Conservation (phyloP, 2,888 invertebrate genomes). For the Acanthosepion lycidas region DNA sequence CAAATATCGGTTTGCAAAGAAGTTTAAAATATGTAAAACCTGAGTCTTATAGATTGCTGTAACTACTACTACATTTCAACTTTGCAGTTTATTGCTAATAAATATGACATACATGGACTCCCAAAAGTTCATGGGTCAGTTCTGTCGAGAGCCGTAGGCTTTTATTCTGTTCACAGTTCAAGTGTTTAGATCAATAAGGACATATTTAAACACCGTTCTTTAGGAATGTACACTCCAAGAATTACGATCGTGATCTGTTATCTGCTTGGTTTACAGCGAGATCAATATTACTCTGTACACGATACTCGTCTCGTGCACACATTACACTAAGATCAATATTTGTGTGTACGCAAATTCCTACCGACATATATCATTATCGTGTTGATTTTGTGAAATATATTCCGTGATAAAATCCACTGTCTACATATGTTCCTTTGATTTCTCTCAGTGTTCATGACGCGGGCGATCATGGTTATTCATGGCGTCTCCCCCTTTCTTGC, state of each 20-base stretch:
- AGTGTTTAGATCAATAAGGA: not conserved
- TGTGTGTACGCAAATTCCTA: not conserved
- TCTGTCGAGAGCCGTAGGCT: not conserved
- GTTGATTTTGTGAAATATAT: not conserved
- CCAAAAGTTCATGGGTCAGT: not conserved
- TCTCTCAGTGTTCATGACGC: no score
- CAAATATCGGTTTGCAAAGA: no score
- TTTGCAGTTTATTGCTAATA: not conserved
- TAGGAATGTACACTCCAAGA: not conserved
- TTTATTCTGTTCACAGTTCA: not conserved
- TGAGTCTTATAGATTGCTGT: no score
- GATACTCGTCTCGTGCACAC: not conserved
- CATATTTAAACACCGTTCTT: not conserved
- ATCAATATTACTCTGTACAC: not conserved
- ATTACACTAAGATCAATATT: not conserved
- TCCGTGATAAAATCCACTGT: not conserved
- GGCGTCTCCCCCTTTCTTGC: no score
- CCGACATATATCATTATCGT: not conserved
- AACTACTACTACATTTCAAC: no score
- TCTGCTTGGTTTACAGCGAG: not conserved
- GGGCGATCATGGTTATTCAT: no score
- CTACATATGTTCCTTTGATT: not conserved
- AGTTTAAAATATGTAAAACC: no score
- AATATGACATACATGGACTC: not conserved
- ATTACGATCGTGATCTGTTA: not conserved